Percentiles rank a stretch among this genome's conserved stretches.
These are phyloP conservation scores for Rhingia rostrata DNA, from an alignment of 2,888 invertebrate genomes.

Conservation along the genomic window DNA sequence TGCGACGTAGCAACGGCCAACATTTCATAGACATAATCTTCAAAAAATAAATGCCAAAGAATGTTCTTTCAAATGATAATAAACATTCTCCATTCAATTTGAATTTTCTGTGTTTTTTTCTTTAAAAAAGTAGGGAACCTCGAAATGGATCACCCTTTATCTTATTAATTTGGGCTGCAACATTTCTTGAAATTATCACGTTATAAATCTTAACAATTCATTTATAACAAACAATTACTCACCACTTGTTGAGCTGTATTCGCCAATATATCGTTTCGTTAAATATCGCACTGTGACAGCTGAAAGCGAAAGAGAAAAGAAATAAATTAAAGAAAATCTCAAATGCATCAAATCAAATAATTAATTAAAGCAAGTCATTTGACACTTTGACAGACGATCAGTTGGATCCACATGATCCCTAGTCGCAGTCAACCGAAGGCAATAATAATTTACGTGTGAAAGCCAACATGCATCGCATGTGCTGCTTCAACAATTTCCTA, in stretches of 20 bases:
- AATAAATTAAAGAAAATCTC: slow-evolving; percentile 7
- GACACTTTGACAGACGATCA: background rate
- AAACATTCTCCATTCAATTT: too few relatives aligned
- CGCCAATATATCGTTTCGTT: slow-evolving; percentile 91
- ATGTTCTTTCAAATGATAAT: too few relatives aligned
- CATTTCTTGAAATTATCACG: background rate
- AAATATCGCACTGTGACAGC: slow-evolving; percentile 91
- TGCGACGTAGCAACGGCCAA: too few relatives aligned
- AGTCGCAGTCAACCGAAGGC: too few relatives aligned
- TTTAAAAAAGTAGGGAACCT: too few relatives aligned
- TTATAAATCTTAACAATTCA: background rate
- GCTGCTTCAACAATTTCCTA: background rate
- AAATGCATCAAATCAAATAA: slow-evolving; percentile 15
- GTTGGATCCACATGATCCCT: too few relatives aligned
- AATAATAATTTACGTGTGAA: background rate
- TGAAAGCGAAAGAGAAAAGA: slow-evolving; percentile 82
- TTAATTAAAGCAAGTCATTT: slow-evolving; percentile 29
- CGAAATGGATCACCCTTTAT: too few relatives aligned
- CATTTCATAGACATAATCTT: too few relatives aligned
- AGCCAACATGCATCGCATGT: slow-evolving; percentile 1
- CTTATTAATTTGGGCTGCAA: too few relatives aligned
- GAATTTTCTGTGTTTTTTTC: too few relatives aligned
- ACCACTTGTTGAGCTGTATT: slow-evolving; percentile 92
- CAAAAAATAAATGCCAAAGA: too few relatives aligned
- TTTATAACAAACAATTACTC: slow-evolving; percentile 81